Evolutionary conservation across 2,797 vertebrate genomes (phyloP).

Genomic region (Stomatorhinus walkeri): DNA sequence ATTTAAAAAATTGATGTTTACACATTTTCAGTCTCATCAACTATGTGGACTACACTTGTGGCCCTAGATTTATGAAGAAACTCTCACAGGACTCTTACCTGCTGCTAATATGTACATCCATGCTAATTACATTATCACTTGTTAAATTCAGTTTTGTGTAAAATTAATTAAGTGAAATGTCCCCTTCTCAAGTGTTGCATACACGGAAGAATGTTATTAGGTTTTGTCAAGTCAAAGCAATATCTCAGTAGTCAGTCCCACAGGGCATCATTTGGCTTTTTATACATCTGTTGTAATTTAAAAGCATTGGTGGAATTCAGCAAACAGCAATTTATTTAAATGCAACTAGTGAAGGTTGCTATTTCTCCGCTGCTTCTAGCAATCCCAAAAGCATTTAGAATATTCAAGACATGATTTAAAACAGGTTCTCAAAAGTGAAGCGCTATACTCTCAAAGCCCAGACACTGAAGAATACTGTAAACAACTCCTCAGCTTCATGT

Average conservation of each 20-base stretch:
- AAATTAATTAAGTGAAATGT: constrained; percentile 32
- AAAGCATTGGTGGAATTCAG: constrained; percentile 48
- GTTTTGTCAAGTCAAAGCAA: constrained; percentile 39
- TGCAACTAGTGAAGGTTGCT: constrained; percentile 29
- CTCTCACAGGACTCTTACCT: constrained; percentile 10
- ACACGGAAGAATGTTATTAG: constrained; percentile 45
- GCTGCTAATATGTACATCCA: constrained; percentile 11
- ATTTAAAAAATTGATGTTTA: background rate
- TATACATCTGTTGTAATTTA: constrained; percentile 46
- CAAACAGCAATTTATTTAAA: constrained; percentile 42
- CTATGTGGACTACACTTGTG: background rate
- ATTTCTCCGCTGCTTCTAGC: constrained; percentile 46
- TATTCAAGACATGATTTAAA: constrained; percentile 23
- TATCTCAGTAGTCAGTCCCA: constrained; percentile 34
- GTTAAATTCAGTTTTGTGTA: constrained; percentile 37
- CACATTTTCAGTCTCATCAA: background rate
- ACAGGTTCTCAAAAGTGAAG: constrained; percentile 19
- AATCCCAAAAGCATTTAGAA: constrained; percentile 21
- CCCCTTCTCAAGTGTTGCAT: constrained; percentile 28
- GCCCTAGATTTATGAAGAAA: background rate
- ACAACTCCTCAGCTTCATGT: constrained; percentile 24
- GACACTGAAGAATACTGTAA: constrained; percentile 4
- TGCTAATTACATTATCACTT: constrained; percentile 27
- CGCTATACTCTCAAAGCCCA: constrained; percentile 17
- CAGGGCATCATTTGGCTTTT: constrained; percentile 49